phyloP scores from a whole-genome alignment of 37 sponge, comb jelly and placozoan genomes.

The Chondrilla cf. caribensis region DNA sequence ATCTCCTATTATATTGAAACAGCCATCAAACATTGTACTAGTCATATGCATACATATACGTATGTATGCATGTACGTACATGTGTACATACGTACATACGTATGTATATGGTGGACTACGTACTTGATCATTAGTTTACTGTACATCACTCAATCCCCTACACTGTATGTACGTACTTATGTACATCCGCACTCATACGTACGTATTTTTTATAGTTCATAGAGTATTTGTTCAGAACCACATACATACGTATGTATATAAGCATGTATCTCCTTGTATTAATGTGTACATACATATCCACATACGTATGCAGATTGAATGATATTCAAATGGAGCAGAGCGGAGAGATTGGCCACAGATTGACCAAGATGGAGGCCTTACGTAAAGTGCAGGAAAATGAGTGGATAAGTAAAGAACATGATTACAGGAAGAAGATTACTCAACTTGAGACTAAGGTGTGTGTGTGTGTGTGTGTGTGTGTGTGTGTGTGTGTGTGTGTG shows the following conservation, averaged over 20 bases:
- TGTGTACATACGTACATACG: conserved; percentile 6
- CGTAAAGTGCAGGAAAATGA: conserved; percentile 6
- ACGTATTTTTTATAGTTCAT: conserved; percentile 6
- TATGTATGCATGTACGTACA: neutral
- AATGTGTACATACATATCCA: neutral
- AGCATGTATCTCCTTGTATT: neutral
- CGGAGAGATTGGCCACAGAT: conserved; percentile 18
- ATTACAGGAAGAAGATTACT: conserved; percentile 41
- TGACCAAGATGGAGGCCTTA: neutral
- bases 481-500: neutral
- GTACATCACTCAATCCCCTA: neutral
- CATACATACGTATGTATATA: neutral
- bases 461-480: conserved; percentile 13
- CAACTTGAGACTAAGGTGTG: conserved; percentile 50
- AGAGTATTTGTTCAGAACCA: neutral
- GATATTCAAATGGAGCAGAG: neutral
- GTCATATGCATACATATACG: neutral
- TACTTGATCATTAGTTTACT: no score
- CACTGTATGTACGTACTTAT: neutral
- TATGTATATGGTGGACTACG: neutral
- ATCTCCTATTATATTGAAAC: neutral
- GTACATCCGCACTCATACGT: neutral
- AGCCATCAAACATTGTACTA: neutral
- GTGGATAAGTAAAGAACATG: conserved; percentile 47
- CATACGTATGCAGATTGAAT: neutral